A percentile compares a stretch with the other conserved stretches of the same genome.
phyloP scores from a whole-genome alignment of 2,888 invertebrate species.

The Eupeodes latifasciatus region DNA sequence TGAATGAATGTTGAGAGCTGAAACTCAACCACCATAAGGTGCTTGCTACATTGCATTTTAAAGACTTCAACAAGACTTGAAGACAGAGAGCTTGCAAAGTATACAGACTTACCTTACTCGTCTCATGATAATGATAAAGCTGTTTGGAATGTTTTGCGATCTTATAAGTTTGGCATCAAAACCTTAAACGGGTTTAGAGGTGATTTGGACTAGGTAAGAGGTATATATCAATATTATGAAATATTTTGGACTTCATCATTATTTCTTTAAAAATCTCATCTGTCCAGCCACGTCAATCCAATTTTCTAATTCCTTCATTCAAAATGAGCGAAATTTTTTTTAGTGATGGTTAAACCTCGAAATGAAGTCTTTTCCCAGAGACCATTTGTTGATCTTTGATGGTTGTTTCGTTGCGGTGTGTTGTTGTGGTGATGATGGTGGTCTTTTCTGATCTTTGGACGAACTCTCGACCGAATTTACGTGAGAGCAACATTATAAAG shows the following conservation, averaged over 20 bases:
- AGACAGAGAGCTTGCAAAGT: constrained; percentile 3
- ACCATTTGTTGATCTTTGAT: constrained; percentile 34
- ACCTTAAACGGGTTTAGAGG: constrained; percentile 46
- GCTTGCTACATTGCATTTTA: constrained; percentile 6
- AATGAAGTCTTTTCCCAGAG: constrained; percentile 59
- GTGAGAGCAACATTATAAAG: constrained; percentile 42
- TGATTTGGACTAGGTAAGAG: not conserved
- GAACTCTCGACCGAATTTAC: constrained; percentile 65
- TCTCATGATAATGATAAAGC: constrained; percentile 50
- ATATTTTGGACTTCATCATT: constrained; percentile 31
- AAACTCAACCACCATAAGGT: constrained; percentile 29
- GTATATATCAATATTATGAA: constrained; percentile 49
- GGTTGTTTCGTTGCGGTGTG: not conserved
- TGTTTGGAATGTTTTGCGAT: constrained; percentile 50
- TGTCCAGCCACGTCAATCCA: constrained; percentile 62
- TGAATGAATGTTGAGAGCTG: not conserved
- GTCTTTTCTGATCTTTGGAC: constrained; percentile 52
- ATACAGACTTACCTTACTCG: not conserved
- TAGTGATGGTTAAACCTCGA: not conserved
- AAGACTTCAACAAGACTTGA: constrained; percentile 14
- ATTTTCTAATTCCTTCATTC: constrained; percentile 54
- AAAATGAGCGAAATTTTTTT: constrained; percentile 3
- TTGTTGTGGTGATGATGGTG: constrained; percentile 29
- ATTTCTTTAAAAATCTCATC: constrained; percentile 22
- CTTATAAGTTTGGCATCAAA: constrained; percentile 23